Conservation (phyloP, 2,888 invertebrate genomes). For the Xestia c-nigrum region DNA sequence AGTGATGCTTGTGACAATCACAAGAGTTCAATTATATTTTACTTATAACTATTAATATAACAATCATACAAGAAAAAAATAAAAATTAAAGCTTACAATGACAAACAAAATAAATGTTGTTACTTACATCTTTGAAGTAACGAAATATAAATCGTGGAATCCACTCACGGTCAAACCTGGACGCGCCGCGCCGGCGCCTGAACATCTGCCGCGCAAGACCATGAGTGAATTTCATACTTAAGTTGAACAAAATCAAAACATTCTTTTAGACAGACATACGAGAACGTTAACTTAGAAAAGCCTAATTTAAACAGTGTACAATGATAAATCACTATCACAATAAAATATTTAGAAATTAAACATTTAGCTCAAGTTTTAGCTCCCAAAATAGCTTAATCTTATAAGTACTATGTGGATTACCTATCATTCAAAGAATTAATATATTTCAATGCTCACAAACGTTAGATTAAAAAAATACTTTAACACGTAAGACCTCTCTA, state of each 20-base stretch:
- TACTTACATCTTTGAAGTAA: slow-evolving; percentile 4
- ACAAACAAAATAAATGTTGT: slow-evolving; percentile 21
- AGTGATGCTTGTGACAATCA: slow-evolving; percentile 36
- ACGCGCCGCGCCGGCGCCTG: too few species aligned
- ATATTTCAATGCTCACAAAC: slow-evolving; percentile 15
- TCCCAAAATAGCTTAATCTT: slow-evolving; percentile 27
- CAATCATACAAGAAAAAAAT: slow-evolving; percentile 43
- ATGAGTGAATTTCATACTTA: slow-evolving; percentile 7
- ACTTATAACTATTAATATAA: slow-evolving; percentile 28
- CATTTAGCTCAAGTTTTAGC: background rate
- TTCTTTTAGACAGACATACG: slow-evolving; percentile 9
- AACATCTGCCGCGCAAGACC: background rate
- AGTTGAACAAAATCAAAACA: slow-evolving; percentile 16
- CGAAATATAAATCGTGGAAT: slow-evolving; percentile 6
- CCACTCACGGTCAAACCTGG: slow-evolving; percentile 1
- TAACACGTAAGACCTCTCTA: background rate
- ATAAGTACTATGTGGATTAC: slow-evolving; percentile 18
- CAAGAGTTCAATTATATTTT: slow-evolving; percentile 44
- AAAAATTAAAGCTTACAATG: slow-evolving; percentile 52
- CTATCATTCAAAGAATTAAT: slow-evolving; percentile 18
- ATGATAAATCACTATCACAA: slow-evolving; percentile 45
- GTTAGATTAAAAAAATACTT: background rate
- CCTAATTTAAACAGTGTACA: slow-evolving; percentile 32
- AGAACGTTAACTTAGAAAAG: background rate
- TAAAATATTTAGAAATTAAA: slow-evolving; percentile 18